Evolutionary conservation across 2,888 invertebrate genomes (phyloP), one percentile per base, ranked within the genome.

Genomic region (Stenichneumon culpator): DNA sequence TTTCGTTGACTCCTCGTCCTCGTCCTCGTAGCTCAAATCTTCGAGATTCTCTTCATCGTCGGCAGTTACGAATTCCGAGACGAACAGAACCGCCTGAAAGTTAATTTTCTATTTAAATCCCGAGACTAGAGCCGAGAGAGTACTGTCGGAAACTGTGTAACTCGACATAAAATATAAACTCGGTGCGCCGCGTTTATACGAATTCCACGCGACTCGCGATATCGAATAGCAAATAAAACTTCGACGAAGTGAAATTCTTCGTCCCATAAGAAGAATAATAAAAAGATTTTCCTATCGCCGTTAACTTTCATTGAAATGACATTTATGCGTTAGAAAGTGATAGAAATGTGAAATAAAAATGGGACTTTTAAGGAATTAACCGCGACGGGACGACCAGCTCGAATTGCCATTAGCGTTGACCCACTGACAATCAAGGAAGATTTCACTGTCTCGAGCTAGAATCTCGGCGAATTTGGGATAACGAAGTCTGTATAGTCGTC

Each of bases 71-170:
- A 88, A 85, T 54, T 69, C 69, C 84, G 89, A 89, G 79, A 91
- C 87, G 84, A 90, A 86, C 86, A 89, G 84, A 73, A 87, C 72
- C 68, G 83, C 86, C 91, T 91, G 86, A 67, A 88, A 84, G 84
- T n/a, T 19, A 32, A 78, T 50, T 52, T 32, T 50, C 16, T 11
- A 65, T 75, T 75, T 65, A n/a, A 6, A 65, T 50, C 50, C 19
- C 19, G 9, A 36, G 39, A 19, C 32, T 22, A 2, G 14, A 50
- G 65, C 50, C 7, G 22, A 14, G 75, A 75, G 22, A 65, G 50
- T 75, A 6, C 16, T 75, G 7, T 4, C 14, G 36, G 28, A 78
- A 82, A 68, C 47, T 70, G 54, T 39, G 44, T 47, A n/a, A 52
- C n/a, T 67, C 65, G 65, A 39, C 44, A 47, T 47, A 4, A 47